Evolutionary conservation across 2,113 vertebrate species (phyloP).

Genomic region (Rhinoderma darwinii): DNA sequence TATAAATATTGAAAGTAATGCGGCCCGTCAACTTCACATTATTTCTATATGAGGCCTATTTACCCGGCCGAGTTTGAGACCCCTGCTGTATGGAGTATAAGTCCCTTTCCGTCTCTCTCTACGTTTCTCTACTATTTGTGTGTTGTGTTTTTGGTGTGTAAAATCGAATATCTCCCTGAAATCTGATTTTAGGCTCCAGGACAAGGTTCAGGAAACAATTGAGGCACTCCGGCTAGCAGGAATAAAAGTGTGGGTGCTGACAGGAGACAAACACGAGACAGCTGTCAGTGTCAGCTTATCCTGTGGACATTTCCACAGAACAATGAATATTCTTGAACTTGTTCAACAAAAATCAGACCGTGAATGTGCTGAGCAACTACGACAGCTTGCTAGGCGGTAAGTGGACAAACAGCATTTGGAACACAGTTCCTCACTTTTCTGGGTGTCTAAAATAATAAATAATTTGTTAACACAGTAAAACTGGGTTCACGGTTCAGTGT

Average conservation of each 20-base stretch:
- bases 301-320: slow-evolving; percentile 93
- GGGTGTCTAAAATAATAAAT: not conserved
- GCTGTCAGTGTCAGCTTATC: slow-evolving; percentile 96
- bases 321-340: slow-evolving; percentile 96
- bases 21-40: too few relatives aligned
- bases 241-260: slow-evolving; percentile 97
- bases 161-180: not conserved
- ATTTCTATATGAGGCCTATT: too few relatives aligned
- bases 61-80: too few relatives aligned
- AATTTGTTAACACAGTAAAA: not conserved
- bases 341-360: slow-evolving; percentile 89
- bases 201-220: slow-evolving; percentile 96
- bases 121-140: not conserved
- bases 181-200: slow-evolving; percentile 82
- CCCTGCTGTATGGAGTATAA: too few relatives aligned
- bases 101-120: too few relatives aligned
- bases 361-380: slow-evolving; percentile 90
- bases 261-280: slow-evolving; percentile 94
- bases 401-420: not conserved
- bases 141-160: not conserved
- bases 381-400: slow-evolving; percentile 86
- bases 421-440: not conserved
- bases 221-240: slow-evolving; percentile 92
- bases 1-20: too few relatives aligned
- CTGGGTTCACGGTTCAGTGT: not conserved